Percentiles rank a stretch among this genome's conserved stretches.
Conservation (phyloP, 2,888 invertebrate genomes). For the Tinea semifulvella region DNA sequence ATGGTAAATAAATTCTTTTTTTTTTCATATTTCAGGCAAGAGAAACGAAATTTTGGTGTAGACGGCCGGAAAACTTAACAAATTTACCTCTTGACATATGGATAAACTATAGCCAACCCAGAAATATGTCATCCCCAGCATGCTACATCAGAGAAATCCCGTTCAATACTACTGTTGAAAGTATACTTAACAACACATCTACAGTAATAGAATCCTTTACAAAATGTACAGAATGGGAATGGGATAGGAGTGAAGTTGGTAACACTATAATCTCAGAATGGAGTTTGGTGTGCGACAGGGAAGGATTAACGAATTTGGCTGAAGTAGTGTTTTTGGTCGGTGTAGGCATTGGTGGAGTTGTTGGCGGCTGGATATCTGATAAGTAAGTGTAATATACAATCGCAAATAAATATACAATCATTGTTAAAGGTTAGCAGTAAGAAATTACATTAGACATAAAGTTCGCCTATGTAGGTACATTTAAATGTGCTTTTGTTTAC, state of each 20-base stretch:
- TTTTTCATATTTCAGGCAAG: slow-evolving; percentile 61
- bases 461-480: too few species aligned
- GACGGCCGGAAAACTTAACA: slow-evolving; percentile 64
- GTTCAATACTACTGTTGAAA: slow-evolving; percentile 38
- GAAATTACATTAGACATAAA: too few species aligned
- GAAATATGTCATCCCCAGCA: slow-evolving; percentile 34
- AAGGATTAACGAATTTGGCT: slow-evolving; percentile 73
- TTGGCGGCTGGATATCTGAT: slow-evolving; percentile 83
- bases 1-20: too few species aligned
- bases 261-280: slow-evolving; percentile 80
- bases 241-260: slow-evolving; percentile 63
- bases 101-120: slow-evolving; percentile 74
- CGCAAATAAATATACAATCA: too few species aligned
- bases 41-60: slow-evolving; percentile 75
- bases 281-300: slow-evolving; percentile 77
- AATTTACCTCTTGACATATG: slow-evolving; percentile 64
- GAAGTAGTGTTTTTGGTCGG: slow-evolving; percentile 82
- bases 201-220: slow-evolving; percentile 43
- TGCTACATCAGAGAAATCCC: slow-evolving; percentile 65
- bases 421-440: too few species aligned
- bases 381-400: slow-evolving; percentile 42
- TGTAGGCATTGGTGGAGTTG: slow-evolving; percentile 79
- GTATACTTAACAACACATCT: slow-evolving; percentile 44
- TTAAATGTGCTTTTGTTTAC: too few species aligned
- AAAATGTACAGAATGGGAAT: slow-evolving; percentile 70